phyloP scores from a whole-genome alignment of 2,888 invertebrate species.

The Scrobipalpa costella region DNA sequence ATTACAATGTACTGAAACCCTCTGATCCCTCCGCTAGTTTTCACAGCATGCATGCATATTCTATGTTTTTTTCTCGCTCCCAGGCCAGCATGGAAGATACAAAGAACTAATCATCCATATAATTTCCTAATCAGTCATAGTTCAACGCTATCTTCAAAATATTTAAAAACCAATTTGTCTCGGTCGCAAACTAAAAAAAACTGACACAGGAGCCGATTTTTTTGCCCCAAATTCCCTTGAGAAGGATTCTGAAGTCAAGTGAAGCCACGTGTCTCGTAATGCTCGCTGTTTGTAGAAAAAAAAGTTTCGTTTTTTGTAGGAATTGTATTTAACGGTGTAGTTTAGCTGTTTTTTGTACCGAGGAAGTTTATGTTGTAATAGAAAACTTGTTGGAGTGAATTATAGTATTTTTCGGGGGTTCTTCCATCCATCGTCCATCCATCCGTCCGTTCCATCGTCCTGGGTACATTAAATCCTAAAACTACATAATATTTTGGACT shows the following conservation, averaged over 20 bases:
- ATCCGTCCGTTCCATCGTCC: too few relatives aligned
- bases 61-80: too few relatives aligned
- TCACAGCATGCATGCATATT: too few relatives aligned
- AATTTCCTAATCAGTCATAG: too few relatives aligned
- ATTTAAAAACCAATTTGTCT: conserved; percentile 14
- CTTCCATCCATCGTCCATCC: too few relatives aligned
- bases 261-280: conserved; percentile 10
- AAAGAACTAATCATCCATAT: not conserved
- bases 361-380: conserved; percentile 7
- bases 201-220: conserved; percentile 5
- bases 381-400: not conserved
- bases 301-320: not conserved
- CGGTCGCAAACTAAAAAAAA: not conserved
- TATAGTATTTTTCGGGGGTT: too few relatives aligned
- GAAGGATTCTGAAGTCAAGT: conserved; percentile 12
- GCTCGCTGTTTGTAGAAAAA: conserved; percentile 4
- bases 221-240: conserved; percentile 13
- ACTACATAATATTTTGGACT: too few relatives aligned
- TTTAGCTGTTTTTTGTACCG: conserved; percentile 1
- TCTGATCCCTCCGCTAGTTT: too few relatives aligned
- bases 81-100: too few relatives aligned
- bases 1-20: too few relatives aligned
- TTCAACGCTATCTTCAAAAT: not conserved
- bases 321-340: conserved; percentile 3
- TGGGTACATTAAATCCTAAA: too few relatives aligned